Base-by-base conservation (phyloP, 1,140 invertebrate species). In the Lepidostoma basale region DNA sequence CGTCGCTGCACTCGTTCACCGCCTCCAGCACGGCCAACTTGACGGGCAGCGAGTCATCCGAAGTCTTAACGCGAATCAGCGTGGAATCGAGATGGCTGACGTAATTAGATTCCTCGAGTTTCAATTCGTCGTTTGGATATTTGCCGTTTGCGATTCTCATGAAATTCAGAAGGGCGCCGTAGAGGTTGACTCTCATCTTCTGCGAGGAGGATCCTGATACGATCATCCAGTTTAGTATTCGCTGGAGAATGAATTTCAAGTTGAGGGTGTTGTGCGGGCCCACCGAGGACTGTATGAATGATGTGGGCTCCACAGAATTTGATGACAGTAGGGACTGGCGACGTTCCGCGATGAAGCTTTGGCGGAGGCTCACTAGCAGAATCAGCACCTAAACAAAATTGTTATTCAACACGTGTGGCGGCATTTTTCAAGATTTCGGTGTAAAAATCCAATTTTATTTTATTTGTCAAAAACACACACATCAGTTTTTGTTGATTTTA, bases 121-220 rank as follows among this genome's bases (percentile, higher is more conserved):
- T 85, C 3, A 59, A 14, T 33, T 66, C 74, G 69, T 66, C 75
- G 81, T 72, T 8, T 68, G 70, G 47, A 62, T 73, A 65, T 42
- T 80, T 74, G 9, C 78, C 77, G 65, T 79, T 89, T 0, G 92
- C 88, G 20, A 96, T 89, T 72, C 92, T 89, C 45, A 47, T 63
- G 44, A 63, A 63, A 18, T 63, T 91, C 0, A 92, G 76, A 65
- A 92, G 65, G 25, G 90, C 85, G 75, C 88, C 91, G 75, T 96
- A 96, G 3, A 96, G 78, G 78, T 96, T 94, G 0, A 93, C 91
- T 45, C 93, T 80, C 33, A 95, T 87, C 75, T 93, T 91, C 74
- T 95, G 94, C 2, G 88, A 89, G 0, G 88, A 87, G 0, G 87
- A 86, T 40, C 89, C 88, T 3, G 89, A 88, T 9, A 88, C 84